These are phyloP conservation scores for Lytechinus pictus DNA, from an alignment of 35 echinoderm and acorn worm genomes.

Conservation along the genomic window DNA sequence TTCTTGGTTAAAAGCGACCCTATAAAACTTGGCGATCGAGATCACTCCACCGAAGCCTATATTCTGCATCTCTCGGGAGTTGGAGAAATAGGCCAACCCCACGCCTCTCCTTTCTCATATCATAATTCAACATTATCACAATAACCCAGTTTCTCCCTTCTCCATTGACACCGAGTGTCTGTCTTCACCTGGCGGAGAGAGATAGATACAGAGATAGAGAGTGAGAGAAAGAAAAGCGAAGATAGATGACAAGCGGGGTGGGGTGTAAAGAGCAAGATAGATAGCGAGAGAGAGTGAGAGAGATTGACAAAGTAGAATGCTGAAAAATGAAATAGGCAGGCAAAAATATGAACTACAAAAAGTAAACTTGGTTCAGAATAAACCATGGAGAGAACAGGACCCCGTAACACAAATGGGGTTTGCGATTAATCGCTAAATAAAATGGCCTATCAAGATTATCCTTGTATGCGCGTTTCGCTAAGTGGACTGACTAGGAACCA, in stretches of 20 bases:
- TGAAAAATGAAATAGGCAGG: neutral
- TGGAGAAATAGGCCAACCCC: constrained; percentile 38
- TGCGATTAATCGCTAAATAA: too few species aligned
- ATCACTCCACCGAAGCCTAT: neutral
- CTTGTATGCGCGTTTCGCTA: too few species aligned
- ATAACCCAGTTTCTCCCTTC: constrained; percentile 44
- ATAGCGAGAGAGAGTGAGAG: neutral
- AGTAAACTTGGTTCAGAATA: too few species aligned
- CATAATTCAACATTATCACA: constrained; percentile 59
- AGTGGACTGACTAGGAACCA: too few species aligned
- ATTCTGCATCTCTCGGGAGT: constrained; percentile 5
- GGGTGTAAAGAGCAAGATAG: neutral
- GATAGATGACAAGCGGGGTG: neutral
- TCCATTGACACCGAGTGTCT: constrained; percentile 27
- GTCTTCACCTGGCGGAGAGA: neutral
- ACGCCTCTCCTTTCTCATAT: constrained; percentile 45
- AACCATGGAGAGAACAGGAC: too few species aligned
- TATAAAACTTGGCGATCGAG: constrained; percentile 10
- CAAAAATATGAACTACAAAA: too few species aligned
- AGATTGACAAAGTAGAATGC: neutral
- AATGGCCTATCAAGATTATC: too few species aligned
- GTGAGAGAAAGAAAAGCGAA: neutral
- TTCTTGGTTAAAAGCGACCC: neutral
- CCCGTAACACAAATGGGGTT: too few species aligned
- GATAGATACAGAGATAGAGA: neutral